Base-by-base conservation (phyloP, 2,113 vertebrate genomes). In the Actenoides hombroni region DNA sequence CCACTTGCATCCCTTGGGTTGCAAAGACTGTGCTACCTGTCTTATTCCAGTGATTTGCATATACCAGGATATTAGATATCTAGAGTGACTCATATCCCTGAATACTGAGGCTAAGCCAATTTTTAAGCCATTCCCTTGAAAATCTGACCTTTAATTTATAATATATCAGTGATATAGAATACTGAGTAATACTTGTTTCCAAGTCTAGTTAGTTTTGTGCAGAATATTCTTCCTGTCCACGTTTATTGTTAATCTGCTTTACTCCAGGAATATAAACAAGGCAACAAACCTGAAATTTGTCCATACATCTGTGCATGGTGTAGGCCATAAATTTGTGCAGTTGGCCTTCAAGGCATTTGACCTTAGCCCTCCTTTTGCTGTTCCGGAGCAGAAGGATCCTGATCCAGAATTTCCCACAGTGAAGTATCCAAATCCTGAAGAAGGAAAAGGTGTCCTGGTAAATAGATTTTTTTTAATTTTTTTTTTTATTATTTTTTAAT, bases 381-480 rank as follows among this genome's bases (percentile, higher is more conserved):
- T 99, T 16, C 97, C 98, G 19, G 98, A 99, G 81, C 99, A 99
- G 98, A 99, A 99, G 94, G 99, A 99, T 61, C 99, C 99, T 1
- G 98, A 99, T 86, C 99, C 99, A 0, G 99, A 99, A 89, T 99
- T 99, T 94, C 98, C 99, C 37, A 99, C 99, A 1, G 99, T 99
- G 83, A 99, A 98, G 94, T 99, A 99, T 94, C 99, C 99, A 7
- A 99, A 99, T 94, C 99, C 99, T 8, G 99, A 99, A 97, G 99
- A 99, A 97, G 99, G 99, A 70, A 98, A 99, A 96, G 99, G 99
- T 84, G 99, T 99, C 78, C 97, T 99, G 99, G 99, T 99, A 98
- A 96, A 94, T 15, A 83, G 2, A 10, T 44, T 1, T 13, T 20
- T 5, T 16, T 9, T 11, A n/a, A 40, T 35, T 10, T 21, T 23